Evolutionary conservation across 2,888 invertebrate genomes (phyloP), one percentile per base, ranked within the genome.

Genomic region (Ormyrus labotus): DNA sequence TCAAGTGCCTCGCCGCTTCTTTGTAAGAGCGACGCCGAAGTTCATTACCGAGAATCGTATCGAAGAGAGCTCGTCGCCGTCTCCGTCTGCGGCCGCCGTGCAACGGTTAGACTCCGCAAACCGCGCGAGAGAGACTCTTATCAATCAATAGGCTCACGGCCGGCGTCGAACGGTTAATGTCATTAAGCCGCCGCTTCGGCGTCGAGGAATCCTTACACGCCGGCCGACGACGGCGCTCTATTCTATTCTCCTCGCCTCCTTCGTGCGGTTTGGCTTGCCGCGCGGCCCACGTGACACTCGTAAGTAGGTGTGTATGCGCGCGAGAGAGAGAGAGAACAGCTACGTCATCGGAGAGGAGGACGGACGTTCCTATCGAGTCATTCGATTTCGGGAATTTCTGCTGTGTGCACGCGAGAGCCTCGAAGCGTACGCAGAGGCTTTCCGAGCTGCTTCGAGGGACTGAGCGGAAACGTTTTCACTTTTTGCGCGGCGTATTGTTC

Each of bases 141-240:
- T 69, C 65, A 74, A 80, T 80, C 79, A 53, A 80, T 80, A 74
- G 53, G 60, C 74, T 70, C 79, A 80, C 58, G 79, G 74, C 19
- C 78, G 67, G 55, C 67, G 61, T 67, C 13, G 58, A 75, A 70
- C 58, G 51, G 58, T 78, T 78, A 73, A 75, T 68, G 63, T 67
- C 45, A 75, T 68, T 78, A 78, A 61, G 61, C 53, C 57, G 64
- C 58, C 19, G 63, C 68, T 13, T 11, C 55, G 60, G 13, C 61
- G 51, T n/a, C 63, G 64, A 34, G 71, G 63, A 80, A 80, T 78
- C 74, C 69, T 74, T 80, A 74, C 47, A 72, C 45, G 51, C 61
- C 34, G 34, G 34, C 19, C 19, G 19, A 4, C 34, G 34, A 34
- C 34, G 34, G 34, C 34, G 34, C 34, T 34, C 34, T 34, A 34